Percentiles rank a stretch among this genome's conserved stretches.
phyloP scores from a whole-genome alignment of 2,797 vertebrate species.

The Protonibea diacanthus region DNA sequence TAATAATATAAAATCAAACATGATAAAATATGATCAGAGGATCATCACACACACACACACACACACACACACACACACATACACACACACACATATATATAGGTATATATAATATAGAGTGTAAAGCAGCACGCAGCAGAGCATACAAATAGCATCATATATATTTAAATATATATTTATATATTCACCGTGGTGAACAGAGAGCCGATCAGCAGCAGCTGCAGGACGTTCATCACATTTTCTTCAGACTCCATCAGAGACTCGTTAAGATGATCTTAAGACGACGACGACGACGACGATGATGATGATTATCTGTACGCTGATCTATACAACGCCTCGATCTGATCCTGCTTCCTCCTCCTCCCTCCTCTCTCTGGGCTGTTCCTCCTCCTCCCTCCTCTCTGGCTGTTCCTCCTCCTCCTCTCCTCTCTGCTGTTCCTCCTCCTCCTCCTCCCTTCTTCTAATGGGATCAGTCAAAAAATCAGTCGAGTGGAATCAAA shows the following conservation, averaged over 20 bases:
- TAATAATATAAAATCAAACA: too few relatives aligned
- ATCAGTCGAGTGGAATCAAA: conserved; percentile 56
- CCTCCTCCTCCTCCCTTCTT: neutral
- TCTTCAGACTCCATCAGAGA: conserved; percentile 72
- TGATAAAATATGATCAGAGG: too few relatives aligned
- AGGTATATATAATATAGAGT: too few relatives aligned
- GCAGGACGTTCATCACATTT: conserved; percentile 57
- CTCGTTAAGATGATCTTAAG: too few relatives aligned
- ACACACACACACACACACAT: too few relatives aligned
- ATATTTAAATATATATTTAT: too few relatives aligned
- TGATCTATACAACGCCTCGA: neutral
- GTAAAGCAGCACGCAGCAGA: neutral
- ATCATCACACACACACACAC: too few relatives aligned
- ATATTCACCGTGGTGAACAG: conserved; percentile 44
- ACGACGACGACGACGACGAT: too few relatives aligned
- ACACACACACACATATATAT: too few relatives aligned
- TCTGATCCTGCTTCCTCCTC: neutral
- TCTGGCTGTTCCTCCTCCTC: neutral
- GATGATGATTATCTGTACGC: neutral
- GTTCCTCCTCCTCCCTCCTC: neutral
- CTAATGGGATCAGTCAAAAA: conserved; percentile 36
- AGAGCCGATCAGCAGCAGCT: conserved; percentile 69
- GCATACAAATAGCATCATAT: conserved; percentile 27
- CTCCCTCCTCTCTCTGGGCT: neutral
- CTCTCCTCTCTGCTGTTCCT: too few relatives aligned